Evolutionary conservation across 2,888 invertebrate species (phyloP).

Genomic region (Harmothoe impar): DNA sequence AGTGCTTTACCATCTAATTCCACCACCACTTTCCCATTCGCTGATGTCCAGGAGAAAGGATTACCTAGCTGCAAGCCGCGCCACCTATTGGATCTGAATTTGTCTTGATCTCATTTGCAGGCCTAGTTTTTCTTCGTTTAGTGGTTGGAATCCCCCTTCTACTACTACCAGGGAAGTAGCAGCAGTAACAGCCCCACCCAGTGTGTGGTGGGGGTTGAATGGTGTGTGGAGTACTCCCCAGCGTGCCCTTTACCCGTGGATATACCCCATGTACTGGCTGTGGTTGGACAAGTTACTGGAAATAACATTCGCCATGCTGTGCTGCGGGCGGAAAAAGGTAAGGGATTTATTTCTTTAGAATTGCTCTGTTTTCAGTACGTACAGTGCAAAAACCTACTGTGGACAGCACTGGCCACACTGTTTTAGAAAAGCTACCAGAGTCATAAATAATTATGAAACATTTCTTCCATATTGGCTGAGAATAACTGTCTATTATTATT

Average conservation of each 20-base stretch:
- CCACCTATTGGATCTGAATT: constrained; percentile 36
- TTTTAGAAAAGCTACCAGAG: too few species aligned
- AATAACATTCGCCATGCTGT: constrained; percentile 60
- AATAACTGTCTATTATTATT: too few species aligned
- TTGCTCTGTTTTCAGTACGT: too few species aligned
- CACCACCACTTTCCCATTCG: too few species aligned
- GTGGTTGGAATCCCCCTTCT: neutral
- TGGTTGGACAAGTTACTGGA: constrained; percentile 47
- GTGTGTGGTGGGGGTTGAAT: too few species aligned
- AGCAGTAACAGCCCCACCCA: too few species aligned
- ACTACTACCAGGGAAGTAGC: too few species aligned
- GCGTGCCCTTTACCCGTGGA: constrained; percentile 34
- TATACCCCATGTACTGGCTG: constrained; percentile 62
- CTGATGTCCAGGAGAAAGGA: neutral
- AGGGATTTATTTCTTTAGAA: neutral
- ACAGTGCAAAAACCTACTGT: too few species aligned
- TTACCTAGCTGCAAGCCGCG: neutral
- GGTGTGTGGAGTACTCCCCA: neutral
- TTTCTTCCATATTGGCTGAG: too few species aligned
- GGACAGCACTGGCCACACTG: too few species aligned
- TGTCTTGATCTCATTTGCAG: constrained; percentile 9
- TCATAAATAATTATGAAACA: neutral
- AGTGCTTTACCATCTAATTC: too few species aligned
- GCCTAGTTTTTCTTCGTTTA: neutral
- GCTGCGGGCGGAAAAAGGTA: constrained; percentile 64